Evolutionary conservation across 2,797 vertebrate genomes (phyloP).

Genomic region (Sebastes alutus): DNA sequence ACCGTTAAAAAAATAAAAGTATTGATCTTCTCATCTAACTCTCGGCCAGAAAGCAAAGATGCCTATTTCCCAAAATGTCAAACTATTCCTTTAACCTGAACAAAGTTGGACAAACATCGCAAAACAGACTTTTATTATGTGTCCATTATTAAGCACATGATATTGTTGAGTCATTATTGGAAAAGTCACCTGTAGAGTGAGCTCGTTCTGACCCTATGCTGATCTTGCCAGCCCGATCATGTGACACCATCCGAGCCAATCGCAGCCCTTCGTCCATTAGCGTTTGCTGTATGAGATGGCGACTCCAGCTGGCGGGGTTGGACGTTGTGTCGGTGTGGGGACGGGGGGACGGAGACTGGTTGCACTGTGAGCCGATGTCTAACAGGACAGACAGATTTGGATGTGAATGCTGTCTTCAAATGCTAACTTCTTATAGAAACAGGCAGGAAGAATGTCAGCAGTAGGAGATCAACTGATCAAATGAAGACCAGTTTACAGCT

Average conservation of each 20-base stretch:
- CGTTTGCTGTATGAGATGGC: conserved; percentile 96
- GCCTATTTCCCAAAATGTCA: neutral
- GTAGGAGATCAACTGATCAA: neutral
- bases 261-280: conserved; percentile 97
- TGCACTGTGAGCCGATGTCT: conserved; percentile 84
- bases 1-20: neutral
- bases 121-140: conserved; percentile 38
- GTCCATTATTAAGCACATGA: conserved; percentile 18
- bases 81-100: neutral
- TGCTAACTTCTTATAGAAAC: conserved; percentile 2
- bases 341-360: conserved; percentile 85
- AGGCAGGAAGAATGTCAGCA: conserved; percentile 16
- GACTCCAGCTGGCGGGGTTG: conserved; percentile 91
- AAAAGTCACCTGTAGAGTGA: conserved; percentile 87
- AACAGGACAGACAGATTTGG: conserved; percentile 65
- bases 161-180: conserved; percentile 34
- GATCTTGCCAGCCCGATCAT: conserved; percentile 88
- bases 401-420: conserved; percentile 38
- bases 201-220: conserved; percentile 88
- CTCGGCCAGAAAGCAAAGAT: neutral
- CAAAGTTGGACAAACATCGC: conserved; percentile 12
- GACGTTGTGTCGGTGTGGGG: conserved; percentile 83
- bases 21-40: neutral
- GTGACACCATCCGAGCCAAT: conserved; percentile 95
- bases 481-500: neutral